Conservation (phyloP, 23 tunicate genomes). For the Corella eumyota region DNA sequence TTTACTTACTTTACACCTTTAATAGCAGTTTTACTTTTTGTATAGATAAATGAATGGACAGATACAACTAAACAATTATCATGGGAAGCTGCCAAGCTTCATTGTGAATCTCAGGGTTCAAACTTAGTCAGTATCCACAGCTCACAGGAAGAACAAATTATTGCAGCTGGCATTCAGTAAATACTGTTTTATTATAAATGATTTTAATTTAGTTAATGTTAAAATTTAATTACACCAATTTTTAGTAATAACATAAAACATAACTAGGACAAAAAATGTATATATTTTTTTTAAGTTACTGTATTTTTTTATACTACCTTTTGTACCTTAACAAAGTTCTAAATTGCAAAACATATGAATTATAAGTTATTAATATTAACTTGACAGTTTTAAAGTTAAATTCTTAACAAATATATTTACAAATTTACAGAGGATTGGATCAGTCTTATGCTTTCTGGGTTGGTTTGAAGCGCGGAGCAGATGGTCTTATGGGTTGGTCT, state of each 20-base stretch:
- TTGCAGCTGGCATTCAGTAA: constrained; percentile 25
- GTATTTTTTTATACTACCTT: too few species aligned
- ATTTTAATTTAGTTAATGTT: too few species aligned
- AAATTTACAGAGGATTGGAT: constrained; percentile 11
- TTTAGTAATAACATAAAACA: too few species aligned
- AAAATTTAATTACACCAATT: too few species aligned
- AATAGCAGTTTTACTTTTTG: too few species aligned
- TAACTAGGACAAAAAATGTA: too few species aligned
- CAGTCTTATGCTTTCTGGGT: constrained; percentile 56
- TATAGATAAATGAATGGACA: constrained; percentile 38
- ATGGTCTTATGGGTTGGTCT: constrained; percentile 51
- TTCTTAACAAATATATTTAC: not conserved
- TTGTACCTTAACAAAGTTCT: too few species aligned
- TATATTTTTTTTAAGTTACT: too few species aligned
- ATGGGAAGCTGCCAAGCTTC: constrained; percentile 50
- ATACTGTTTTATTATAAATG: not conserved
- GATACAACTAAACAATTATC: constrained; percentile 12
- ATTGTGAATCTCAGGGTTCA: constrained; percentile 56
- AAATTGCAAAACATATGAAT: too few species aligned
- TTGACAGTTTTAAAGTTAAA: too few species aligned
- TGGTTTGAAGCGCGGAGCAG: constrained; percentile 48
- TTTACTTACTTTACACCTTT: too few species aligned
- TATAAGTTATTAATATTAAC: too few species aligned
- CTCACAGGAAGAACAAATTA: constrained; percentile 47
- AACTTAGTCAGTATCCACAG: constrained; percentile 63